Evolutionary conservation across 1,140 invertebrate genomes (phyloP), one percentile per base, ranked within the genome.

Genomic region (Aphelenchoides besseyi): DNA sequence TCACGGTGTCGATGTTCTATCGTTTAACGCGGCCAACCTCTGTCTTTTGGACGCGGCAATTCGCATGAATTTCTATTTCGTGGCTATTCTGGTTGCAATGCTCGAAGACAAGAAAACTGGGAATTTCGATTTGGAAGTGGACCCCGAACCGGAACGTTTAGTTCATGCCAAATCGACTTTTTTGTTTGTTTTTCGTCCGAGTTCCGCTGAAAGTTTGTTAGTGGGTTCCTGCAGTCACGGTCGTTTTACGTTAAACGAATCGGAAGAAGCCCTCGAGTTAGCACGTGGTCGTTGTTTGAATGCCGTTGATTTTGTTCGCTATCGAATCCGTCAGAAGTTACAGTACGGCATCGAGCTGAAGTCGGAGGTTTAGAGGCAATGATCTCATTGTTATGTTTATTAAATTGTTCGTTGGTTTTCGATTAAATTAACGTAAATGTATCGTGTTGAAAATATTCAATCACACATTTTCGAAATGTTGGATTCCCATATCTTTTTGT

Each of bases 21-120:
- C 68, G 16, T n/a, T 69, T 23, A 69, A 69, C 64, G 64, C 63
- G 61, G 67, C 68, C 16, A 18, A 59, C 57, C 30, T 75, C 35
- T 77, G 76, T 3, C 35, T 75, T 26, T 52, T 75, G n/a, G 74
- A 75, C 29, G 61, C 75, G 59, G 74, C 76, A 3, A 67, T 75
- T 41, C 68, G 62, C 23, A 66, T 75, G 75, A 37, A 71, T 32
- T 69, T 67, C 37, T 35, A 71, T 28, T 75, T 75, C 57, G 75
- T 41, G 1, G 72, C 74, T 52, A 30, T 75, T 2, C 48, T 61
- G 3, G 54, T 75, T 52, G 67, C 35, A 2, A 36, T 71, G 36
- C 16, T 35, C 35, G 23, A 76, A 23, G 64, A 35, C 26, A 3
- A 64, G n/a, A 61, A 71, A 35, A 53, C 18, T 3, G 70, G 16